Evolutionary conservation across 2,113 vertebrate genomes (phyloP).

Genomic region (Apteryx owenii): DNA sequence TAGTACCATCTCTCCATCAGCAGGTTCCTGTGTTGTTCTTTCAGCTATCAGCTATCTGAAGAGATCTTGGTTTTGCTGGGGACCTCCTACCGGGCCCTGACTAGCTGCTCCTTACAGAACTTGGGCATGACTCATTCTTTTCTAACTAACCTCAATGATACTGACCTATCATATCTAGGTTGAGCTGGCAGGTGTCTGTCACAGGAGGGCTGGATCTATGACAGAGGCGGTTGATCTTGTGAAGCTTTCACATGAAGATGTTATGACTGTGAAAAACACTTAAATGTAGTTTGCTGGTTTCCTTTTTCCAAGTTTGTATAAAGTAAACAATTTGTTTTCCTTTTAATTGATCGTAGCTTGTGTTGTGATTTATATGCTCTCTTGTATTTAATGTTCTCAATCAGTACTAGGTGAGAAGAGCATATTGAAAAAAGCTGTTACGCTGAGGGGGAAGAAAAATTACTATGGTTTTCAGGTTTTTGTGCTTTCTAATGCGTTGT

Average conservation of each 20-base stretch:
- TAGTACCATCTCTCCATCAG: not conserved
- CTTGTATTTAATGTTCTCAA: not conserved
- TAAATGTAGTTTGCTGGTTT: not conserved
- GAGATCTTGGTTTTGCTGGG: conserved; percentile 13
- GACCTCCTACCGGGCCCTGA: not conserved
- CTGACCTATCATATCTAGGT: not conserved
- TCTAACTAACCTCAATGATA: not conserved
- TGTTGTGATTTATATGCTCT: not conserved
- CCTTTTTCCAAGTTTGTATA: not conserved
- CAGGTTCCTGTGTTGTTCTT: not conserved
- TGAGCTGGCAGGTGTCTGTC: not conserved
- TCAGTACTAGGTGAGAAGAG: not conserved
- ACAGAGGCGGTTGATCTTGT: not conserved
- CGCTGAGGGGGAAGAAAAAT: not conserved
- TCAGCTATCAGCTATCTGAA: not conserved
- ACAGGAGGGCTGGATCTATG: not conserved
- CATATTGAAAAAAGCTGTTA: rapidly evolving
- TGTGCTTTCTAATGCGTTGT: not conserved
- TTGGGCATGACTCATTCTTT: conserved; percentile 45
- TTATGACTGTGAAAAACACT: not conserved
- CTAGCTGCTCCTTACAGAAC: not conserved
- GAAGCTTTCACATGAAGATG: not conserved
- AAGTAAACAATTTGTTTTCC: not conserved
- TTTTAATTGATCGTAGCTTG: not conserved
- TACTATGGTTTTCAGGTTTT: not conserved